Base-by-base conservation (phyloP, 2,888 invertebrate genomes). In the Macrosiphum euphorbiae region DNA sequence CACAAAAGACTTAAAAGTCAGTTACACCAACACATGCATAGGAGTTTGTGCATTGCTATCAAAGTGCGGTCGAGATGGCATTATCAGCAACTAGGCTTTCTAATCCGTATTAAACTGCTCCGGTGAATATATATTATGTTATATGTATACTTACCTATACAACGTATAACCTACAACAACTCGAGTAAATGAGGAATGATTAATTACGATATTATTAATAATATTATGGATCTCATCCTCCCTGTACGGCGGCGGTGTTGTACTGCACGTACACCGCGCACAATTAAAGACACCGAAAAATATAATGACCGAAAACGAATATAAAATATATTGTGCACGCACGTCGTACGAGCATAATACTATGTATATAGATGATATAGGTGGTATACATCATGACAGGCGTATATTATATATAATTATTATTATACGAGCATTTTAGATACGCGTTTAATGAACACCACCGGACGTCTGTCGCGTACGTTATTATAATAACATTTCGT, bases 171-270 rank as follows among this genome's bases (percentile, higher is more conserved):
- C 5, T 28, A 44, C 35, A 67, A 26, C 41, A 16, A 41, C 26
- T 28, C 52, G 41, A 84, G 90, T 52, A 78, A 91, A 91, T 10
- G 52, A 85, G 91, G 52, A 44, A 91, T 85, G 91, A 91, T 91
- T 84, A 85, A 91, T 91, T 85, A 55, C 52, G 84, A 50, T 61
- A 88, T 50, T 55, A n/a, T 87, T 88, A 35, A 20, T 52, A 88
- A 24, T 88, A 52, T 87, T 16, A 10, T 50, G 44, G 47, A 0
- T 44, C 28, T 50, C 24, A 7, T 55, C 55, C 55, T 55, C 24
- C 26, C n/a, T 24, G n/a, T 50, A 10, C 35, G 28, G 1, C 35
- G 28, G 0, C 26, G 44, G 10, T 24, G 88, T 28, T 11, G 47
- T 47, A 44, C 26, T 26, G 44, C 11, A 47, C 47, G 47, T 47